Evolutionary conservation across 1,140 invertebrate species (phyloP).

Genomic region (Oscheius sp.): DNA sequence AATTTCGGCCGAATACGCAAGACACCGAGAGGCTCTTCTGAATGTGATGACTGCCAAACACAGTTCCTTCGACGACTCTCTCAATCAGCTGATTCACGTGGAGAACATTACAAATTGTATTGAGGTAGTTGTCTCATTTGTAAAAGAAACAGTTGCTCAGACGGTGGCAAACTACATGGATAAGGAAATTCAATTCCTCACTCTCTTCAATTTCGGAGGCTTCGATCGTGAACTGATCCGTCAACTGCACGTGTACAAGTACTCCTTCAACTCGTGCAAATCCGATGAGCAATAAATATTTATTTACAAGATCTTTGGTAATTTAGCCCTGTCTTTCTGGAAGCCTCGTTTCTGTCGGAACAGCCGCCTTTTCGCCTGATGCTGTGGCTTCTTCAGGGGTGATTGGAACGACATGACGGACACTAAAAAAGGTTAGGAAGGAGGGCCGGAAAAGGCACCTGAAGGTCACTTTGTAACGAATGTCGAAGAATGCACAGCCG

Average conservation of each 20-base stretch:
- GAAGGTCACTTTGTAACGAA: slow-evolving; percentile 43
- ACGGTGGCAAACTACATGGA: slow-evolving; percentile 3
- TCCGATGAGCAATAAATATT: too few relatives aligned
- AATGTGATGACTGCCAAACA: not conserved
- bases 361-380: too few relatives aligned
- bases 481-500: slow-evolving; percentile 46
- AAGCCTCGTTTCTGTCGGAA: too few relatives aligned
- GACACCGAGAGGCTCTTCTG: not conserved
- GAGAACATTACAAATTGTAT: slow-evolving; percentile 1
- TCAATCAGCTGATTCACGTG: not conserved
- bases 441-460: not conserved
- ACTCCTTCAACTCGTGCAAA: too few relatives aligned
- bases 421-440: slow-evolving; percentile 11
- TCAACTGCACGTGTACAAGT: not conserved
- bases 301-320: too few relatives aligned
- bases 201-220: not conserved
- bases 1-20: not conserved
- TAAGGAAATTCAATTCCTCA: not conserved
- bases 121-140: too few relatives aligned
- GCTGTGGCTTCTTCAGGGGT: too few relatives aligned
- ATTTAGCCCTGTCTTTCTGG: too few relatives aligned
- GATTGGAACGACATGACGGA: slow-evolving; percentile 14
- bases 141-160: too few relatives aligned
- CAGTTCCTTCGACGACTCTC: not conserved
- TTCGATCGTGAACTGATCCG: not conserved